These are phyloP conservation scores for Bergia sp. DNA, from an alignment of 92 coral and sea anemone genomes.

Conservation along the genomic window DNA sequence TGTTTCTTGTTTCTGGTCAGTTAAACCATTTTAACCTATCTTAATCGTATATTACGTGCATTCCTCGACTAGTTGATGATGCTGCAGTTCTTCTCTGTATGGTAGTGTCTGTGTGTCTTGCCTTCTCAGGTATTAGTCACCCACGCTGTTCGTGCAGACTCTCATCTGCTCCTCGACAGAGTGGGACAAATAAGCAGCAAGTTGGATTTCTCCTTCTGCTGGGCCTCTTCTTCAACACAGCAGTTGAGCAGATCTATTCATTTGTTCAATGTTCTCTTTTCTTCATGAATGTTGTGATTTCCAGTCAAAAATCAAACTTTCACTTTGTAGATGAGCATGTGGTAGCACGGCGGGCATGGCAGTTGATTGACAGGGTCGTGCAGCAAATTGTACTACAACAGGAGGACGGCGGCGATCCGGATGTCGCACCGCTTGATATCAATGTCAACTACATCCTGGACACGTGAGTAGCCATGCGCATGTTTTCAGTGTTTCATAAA, in stretches of 20 bases:
- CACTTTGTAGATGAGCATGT: constrained; percentile 81
- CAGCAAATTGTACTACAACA: constrained; percentile 92
- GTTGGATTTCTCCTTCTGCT: constrained; percentile 18
- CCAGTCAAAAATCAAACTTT: constrained; percentile 22
- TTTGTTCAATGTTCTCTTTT: constrained; percentile 6
- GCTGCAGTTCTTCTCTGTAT: constrained; percentile 12
- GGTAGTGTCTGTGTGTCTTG: constrained; percentile 19
- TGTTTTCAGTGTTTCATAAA: background rate
- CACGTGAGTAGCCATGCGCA: constrained; percentile 65
- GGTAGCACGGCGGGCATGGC: constrained; percentile 90
- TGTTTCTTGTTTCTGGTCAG: background rate
- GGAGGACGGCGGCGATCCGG: constrained; percentile 98
- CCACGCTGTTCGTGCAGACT: background rate
- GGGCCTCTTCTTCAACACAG: constrained; percentile 17
- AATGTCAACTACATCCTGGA: constrained; percentile 93
- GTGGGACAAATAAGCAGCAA: constrained; percentile 9
- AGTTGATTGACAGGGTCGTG: constrained; percentile 94
- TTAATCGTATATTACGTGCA: background rate
- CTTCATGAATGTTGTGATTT: constrained; percentile 16
- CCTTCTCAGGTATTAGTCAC: constrained; percentile 15
- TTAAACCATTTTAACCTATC: background rate
- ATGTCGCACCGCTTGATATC: constrained; percentile 90
- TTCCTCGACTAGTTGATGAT: background rate
- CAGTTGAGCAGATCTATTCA: constrained; percentile 16
- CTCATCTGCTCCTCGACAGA: constrained; percentile 17